Percentiles rank a stretch among this genome's conserved stretches.
phyloP scores from a whole-genome alignment of 2,113 vertebrate genomes.

The Oryctolagus cuniculus region mOryCun1.1 NC_091433.1:170404001-170404500 shows the following conservation, averaged over 20 bases:
- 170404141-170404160: conserved; percentile 89
- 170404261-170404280: background rate
- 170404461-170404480: conserved; percentile 12
- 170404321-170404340: conserved; percentile 17
- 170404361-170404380: background rate
- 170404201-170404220: conserved; percentile 92
- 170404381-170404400: background rate
- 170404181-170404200: conserved; percentile 96
- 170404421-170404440: conserved; percentile 9
- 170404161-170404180: conserved; percentile 94
- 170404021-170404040: background rate
- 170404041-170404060: conserved; percentile 91
- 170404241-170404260: conserved; percentile 40
- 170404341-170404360: conserved; percentile 16
- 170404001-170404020: background rate
- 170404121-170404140: conserved; percentile 94
- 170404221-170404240: background rate
- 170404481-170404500: background rate
- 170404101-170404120: conserved; percentile 96
- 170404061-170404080: conserved; percentile 98
- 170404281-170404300: background rate
- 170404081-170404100: conserved; percentile 99
- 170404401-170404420: conserved; percentile 17
- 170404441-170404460: conserved; percentile 7
- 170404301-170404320: background rate